Evolutionary conservation across 2,113 vertebrate species (phyloP), one percentile per base, ranked within the genome.

Genomic region (Pardalotus punctatus): DNA sequence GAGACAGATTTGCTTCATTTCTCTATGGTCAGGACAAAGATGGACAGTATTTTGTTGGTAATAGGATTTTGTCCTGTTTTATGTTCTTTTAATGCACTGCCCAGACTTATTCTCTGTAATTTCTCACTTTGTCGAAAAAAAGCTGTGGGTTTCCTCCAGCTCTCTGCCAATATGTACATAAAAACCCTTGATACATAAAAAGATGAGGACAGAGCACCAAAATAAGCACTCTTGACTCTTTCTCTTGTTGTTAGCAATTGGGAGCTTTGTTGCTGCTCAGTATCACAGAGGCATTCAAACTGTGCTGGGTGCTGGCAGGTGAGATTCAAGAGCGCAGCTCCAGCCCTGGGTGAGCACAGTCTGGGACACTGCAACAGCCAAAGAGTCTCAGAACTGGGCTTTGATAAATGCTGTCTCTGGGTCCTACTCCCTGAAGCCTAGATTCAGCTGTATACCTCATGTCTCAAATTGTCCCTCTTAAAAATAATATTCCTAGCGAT

Each of bases 291-390:
- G 13, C 16, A 40, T 56, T 31, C 12, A 74, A 54, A 86, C 77
- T 1, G 0, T 24, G 19, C 31, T 56, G 43, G 17, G 19, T 48
- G 33, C 28, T 70, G 36, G 12, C 29, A 12, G 33, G 6, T 0
- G 2, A 77, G 27, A 83, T 53, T 35, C 14, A 60, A 45, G 56
- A 83, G 12, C n/a, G 35, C 1, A 2, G 14, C 25, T 72, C 24
- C 6, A 6, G 28, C 25, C 51, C 50, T 56, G 62, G 13, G 23
- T 72, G 28, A 82, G 25, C n/a, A 35, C 1, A 2, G 14, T 20
- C 20, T 92, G n/a, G 35, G 42, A 61, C 0, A 0, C 38, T 64
- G 24, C 33, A 35, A 35, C 25, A 70, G 40, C 27, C 12, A 11
- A 42, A 62, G 53, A 90, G 42, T 31, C 31, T 83, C 60, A 83